These are phyloP conservation scores for Agrotis puta DNA, from an alignment of 2,888 invertebrate species.

Conservation along the genomic window DNA sequence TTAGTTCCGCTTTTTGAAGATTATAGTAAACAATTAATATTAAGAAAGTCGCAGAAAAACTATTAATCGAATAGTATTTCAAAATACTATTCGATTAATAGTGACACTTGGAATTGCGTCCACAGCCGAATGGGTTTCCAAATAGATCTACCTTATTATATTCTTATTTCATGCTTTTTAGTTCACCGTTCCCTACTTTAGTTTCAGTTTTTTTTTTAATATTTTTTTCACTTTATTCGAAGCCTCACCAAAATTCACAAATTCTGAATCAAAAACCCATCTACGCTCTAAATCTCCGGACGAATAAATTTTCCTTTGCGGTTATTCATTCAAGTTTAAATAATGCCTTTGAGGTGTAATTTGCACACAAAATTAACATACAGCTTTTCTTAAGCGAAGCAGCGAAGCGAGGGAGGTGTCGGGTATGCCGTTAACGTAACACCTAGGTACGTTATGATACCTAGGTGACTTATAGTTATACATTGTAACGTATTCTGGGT, in stretches of 20 bases:
- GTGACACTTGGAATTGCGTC: not conserved
- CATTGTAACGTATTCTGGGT: conserved; percentile 20
- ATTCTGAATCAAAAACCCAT: conserved; percentile 15
- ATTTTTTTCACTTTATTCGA: not conserved
- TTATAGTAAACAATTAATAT: conserved; percentile 5
- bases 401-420: conserved; percentile 53
- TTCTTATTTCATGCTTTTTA: not conserved
- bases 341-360: conserved; percentile 54
- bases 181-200: not conserved
- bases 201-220: not conserved
- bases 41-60: not conserved
- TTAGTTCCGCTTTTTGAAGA: conserved; percentile 20
- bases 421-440: conserved; percentile 37
- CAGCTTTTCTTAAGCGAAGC: conserved; percentile 45
- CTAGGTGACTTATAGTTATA: conserved; percentile 37
- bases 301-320: conserved; percentile 43
- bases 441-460: conserved; percentile 26
- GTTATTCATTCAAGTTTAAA: conserved; percentile 53
- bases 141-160: not conserved
- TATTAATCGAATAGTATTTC: not conserved
- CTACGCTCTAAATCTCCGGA: conserved; percentile 27
- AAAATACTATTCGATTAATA: no score
- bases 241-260: conserved; percentile 1
- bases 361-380: conserved; percentile 55
- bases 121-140: not conserved